A percentile compares a stretch with the other conserved stretches of the same genome.
These are phyloP conservation scores for Synanthedon tipuliformis DNA, from an alignment of 2,888 invertebrate species.

Conservation along the genomic window DNA sequence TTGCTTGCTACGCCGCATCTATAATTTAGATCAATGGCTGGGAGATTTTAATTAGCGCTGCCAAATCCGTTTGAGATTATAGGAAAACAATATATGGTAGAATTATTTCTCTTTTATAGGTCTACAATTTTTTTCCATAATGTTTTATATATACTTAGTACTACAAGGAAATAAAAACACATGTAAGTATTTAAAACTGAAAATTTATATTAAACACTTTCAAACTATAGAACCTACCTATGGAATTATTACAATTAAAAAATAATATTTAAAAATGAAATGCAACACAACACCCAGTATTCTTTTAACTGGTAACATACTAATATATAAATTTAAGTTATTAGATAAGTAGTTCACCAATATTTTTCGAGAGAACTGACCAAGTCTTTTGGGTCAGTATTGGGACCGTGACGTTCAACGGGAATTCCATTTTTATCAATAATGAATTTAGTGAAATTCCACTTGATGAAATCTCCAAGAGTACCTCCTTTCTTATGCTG, in stretches of 20 bases:
- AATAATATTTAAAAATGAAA: background rate
- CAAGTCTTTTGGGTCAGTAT: constrained; percentile 64
- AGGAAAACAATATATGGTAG: no score
- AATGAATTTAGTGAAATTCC: constrained; percentile 90
- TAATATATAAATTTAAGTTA: background rate
- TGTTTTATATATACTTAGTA: no score
- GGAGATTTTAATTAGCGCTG: no score
- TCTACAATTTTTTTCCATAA: no score
- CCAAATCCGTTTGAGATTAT: no score
- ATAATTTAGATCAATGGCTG: no score
- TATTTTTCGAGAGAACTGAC: constrained; percentile 68
- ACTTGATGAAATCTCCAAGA: constrained; percentile 78
- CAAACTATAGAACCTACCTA: no score
- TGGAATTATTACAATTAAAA: constrained; percentile 1
- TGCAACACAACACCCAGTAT: background rate
- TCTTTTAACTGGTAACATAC: background rate
- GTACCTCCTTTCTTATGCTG: constrained; percentile 67
- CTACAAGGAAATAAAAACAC: no score
- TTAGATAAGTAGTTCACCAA: constrained; percentile 36
- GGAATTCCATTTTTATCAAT: constrained; percentile 78
- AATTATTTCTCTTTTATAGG: no score
- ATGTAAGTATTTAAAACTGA: no score
- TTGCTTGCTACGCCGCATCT: no score
- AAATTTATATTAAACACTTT: no score
- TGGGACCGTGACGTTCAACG: constrained; percentile 75